Evolutionary conservation across 2,888 invertebrate genomes (phyloP).

Genomic region (Drosophila gaucha): DNA sequence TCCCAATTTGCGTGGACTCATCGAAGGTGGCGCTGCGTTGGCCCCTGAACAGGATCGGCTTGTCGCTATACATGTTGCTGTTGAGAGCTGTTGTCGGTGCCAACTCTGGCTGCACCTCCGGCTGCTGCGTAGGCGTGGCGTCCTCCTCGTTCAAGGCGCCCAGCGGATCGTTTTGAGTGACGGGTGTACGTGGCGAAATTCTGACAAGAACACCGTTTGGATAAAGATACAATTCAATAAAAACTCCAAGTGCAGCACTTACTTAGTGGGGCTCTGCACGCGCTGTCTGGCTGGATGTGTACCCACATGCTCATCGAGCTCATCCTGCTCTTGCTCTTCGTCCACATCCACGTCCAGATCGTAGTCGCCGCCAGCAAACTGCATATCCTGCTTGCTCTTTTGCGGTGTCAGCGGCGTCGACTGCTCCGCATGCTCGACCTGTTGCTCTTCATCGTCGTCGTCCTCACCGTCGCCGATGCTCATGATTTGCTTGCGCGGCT

Average conservation of each 20-base stretch:
- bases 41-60: constrained; percentile 88
- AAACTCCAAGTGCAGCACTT: constrained; percentile 12
- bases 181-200: constrained; percentile 92
- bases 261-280: constrained; percentile 85
- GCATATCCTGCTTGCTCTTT: constrained; percentile 34
- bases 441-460: constrained; percentile 55
- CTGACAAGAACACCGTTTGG: constrained; percentile 84
- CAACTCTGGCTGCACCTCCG: constrained; percentile 9
- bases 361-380: constrained; percentile 52
- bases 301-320: constrained; percentile 47
- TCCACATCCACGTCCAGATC: constrained; percentile 61
- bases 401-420: constrained; percentile 39
- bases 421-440: constrained; percentile 7
- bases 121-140: constrained; percentile 32
- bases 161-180: constrained; percentile 95
- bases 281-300: constrained; percentile 48
- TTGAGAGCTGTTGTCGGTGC: constrained; percentile 55
- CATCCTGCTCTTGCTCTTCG: constrained; percentile 38
- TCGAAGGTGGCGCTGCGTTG: constrained; percentile 87
- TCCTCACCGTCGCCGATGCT: constrained; percentile 68
- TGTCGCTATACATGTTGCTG: constrained; percentile 86
- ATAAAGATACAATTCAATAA: not conserved
- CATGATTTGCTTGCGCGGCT: constrained; percentile 84
- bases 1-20: constrained; percentile 85
- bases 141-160: constrained; percentile 89